Conservation (phyloP, 2,797 vertebrate species). For the Pseudopleuronectes americanus region DNA sequence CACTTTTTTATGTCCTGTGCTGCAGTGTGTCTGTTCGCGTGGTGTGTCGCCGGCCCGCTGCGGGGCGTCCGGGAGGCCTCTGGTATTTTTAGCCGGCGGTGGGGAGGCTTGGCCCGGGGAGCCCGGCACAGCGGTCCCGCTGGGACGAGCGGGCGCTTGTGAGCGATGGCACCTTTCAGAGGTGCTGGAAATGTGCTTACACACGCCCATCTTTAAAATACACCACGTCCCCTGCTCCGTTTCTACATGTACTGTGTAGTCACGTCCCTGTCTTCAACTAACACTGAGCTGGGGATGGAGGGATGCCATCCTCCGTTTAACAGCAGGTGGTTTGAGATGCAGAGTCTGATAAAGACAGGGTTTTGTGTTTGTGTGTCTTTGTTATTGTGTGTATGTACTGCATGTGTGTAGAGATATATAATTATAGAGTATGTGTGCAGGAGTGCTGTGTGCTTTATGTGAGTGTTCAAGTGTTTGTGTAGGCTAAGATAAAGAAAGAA, state of each 20-base stretch:
- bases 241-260: constrained; percentile 4
- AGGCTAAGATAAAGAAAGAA: not conserved
- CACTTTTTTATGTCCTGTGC: not conserved
- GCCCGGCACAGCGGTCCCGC: constrained; percentile 60
- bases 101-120: constrained; percentile 62
- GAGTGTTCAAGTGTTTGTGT: not conserved
- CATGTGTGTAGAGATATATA: not conserved
- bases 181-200: constrained; percentile 68
- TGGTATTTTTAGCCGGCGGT: constrained; percentile 77
- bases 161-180: constrained; percentile 72
- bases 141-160: constrained; percentile 62
- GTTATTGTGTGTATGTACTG: not conserved
- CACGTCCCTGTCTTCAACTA: constrained; percentile 9
- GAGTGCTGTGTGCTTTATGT: not conserved
- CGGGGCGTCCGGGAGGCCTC: constrained; percentile 65
- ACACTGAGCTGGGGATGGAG: constrained; percentile 24
- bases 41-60: constrained; percentile 43
- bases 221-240: not conserved
- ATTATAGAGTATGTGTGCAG: constrained; percentile 14
- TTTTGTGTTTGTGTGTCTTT: not conserved
- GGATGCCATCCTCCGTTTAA: constrained; percentile 10
- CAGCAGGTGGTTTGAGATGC: constrained; percentile 11
- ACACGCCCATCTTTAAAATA: constrained; percentile 56
- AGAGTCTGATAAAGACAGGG: not conserved
- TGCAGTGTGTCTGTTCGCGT: constrained; percentile 19